Evolutionary conservation across 1,140 invertebrate genomes (phyloP), one percentile per base, ranked within the genome.

Genomic region (Coelopa frigida): DNA sequence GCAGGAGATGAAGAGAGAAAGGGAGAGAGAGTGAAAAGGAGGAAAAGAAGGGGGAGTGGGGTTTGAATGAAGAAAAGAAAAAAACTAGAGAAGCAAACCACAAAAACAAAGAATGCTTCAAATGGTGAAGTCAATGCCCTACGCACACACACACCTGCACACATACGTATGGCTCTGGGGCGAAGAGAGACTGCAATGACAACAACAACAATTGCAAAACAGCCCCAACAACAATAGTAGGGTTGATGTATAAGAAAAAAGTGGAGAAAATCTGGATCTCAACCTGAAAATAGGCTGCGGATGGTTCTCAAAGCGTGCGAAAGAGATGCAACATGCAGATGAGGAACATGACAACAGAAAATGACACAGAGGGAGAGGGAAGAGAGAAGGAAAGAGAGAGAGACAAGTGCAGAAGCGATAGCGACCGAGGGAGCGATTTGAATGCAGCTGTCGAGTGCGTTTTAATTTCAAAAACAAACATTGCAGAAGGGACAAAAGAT

Each of bases 251-350:
- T n/a, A n/a, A n/a, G n/a, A n/a, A n/a, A n/a, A n/a, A n/a, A n/a
- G n/a, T n/a, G n/a, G n/a, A n/a, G n/a, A n/a, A n/a, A n/a, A n/a
- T n/a, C n/a, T n/a, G n/a, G n/a, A n/a, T n/a, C n/a, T n/a, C n/a
- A n/a, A n/a, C n/a, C n/a, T n/a, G n/a, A n/a, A n/a, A n/a, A n/a
- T n/a, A n/a, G n/a, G n/a, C n/a, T n/a, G n/a, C n/a, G n/a, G n/a
- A n/a, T n/a, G n/a, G n/a, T n/a, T n/a, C n/a, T n/a, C n/a, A n/a
- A n/a, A n/a, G n/a, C n/a, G 32, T 42, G 26, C 40, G 40, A 42
- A 29, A 29, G 32, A 42, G 40, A 27, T 42, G 27, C 27, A 42
- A 42, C 20, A 24, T 42, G 40, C 22, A 12, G 32, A 42, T 20
- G 37, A 1, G 7, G 17, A 41, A 11, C n/a, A 29, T 8, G 7